Evolutionary conservation across 2,113 vertebrate species (phyloP), one percentile per base, ranked within the genome.

Genomic region (Semnornis frantzii): DNA sequence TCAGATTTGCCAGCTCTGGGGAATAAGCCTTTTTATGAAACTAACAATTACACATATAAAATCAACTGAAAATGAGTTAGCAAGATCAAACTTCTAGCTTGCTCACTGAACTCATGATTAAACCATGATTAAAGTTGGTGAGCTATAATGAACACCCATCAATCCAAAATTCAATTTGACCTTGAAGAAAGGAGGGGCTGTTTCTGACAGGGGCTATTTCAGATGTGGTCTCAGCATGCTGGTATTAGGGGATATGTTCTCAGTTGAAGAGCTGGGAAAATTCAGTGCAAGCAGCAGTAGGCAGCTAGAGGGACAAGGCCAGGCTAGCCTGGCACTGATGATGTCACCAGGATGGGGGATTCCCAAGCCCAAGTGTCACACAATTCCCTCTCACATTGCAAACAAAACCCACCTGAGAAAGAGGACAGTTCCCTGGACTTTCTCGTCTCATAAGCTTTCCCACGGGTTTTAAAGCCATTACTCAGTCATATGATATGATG

Each of bases 11-110:
- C 73, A 86, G 7, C 65, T 54, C 83, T 52, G 42, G 58, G 80
- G 83, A 93, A 90, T 23, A 14, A 89, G 84, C 18, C 48, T 87
- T 92, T 87, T 92, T 62, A 94, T 87, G 91, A 92, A 93, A 58
- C 54, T 46, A 94, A 88, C 87, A 89, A 77, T 80, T 71, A 75
- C 44, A 54, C 37, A 30, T 60, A 83, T 7, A 42, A 86, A 92
- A 93, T 62, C 80, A 94, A 33, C 69, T 81, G 65, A 81, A 95
- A 94, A 86, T 25, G 54, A 86, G 33, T 83, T 87, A 66, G 52
- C 39, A 42, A 90, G 62, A 86, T 71, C 82, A 87, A 93, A 72
- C 73, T 81, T 88, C 57, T 73, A 74, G 72, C 52, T 39, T 70
- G 50, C 55, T 80, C 64, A 42, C 65, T 20, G 52, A 73, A 77